phyloP scores from a whole-genome alignment of 2,888 invertebrate genomes.

The Fragum sueziense region DNA sequence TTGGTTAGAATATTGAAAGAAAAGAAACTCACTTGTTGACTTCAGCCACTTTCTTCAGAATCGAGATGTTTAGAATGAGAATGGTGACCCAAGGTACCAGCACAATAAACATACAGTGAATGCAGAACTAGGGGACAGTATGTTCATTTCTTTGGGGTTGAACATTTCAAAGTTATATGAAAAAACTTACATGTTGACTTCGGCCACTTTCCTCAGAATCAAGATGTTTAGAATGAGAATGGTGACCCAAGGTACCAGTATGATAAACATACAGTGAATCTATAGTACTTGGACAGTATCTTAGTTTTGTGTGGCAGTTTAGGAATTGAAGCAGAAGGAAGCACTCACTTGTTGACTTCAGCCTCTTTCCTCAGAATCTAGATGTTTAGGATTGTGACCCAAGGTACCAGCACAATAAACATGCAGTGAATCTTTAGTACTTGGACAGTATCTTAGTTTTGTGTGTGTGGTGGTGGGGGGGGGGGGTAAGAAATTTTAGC shows the following conservation, averaged over 20 bases:
- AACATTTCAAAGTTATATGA: no score
- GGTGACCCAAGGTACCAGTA: constrained; percentile 70
- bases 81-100: constrained; percentile 72
- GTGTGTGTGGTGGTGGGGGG: no score
- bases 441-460: no score
- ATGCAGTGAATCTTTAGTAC: constrained; percentile 76
- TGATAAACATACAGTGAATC: constrained; percentile 74
- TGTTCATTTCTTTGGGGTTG: no score
- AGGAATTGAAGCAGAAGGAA: no score
- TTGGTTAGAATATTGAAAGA: no score
- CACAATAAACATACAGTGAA: constrained; percentile 73
- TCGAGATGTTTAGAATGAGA: constrained; percentile 65
- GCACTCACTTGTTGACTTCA: constrained; percentile 59
- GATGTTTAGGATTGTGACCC: constrained; percentile 70
- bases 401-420: constrained; percentile 70
- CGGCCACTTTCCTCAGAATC: constrained; percentile 64
- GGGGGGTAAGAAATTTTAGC: no score
- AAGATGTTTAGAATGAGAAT: constrained; percentile 67
- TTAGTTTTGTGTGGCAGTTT: no score
- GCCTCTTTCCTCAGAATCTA: constrained; percentile 64
- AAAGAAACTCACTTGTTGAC: constrained; percentile 62
- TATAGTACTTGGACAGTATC: constrained; percentile 74
- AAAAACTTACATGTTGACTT: constrained; percentile 62
- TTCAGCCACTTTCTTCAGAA: constrained; percentile 61
- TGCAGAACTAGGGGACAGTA: no score